Conservation (phyloP, 1,140 invertebrate genomes). For the Manduca sexta region DNA sequence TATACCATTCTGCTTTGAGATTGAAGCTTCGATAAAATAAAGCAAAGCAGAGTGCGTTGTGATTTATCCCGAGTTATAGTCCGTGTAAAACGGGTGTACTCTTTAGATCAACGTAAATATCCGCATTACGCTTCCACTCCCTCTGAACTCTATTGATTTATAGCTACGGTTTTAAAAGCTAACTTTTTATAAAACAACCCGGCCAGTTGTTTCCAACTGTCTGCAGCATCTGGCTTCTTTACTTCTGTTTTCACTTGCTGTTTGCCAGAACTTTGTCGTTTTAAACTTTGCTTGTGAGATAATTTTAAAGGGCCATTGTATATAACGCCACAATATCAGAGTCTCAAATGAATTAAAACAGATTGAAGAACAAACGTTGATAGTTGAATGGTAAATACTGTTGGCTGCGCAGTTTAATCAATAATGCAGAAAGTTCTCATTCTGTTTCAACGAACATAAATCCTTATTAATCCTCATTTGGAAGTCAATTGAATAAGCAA, state of each 20-base stretch:
- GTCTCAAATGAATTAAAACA: slow-evolving; percentile 1
- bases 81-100: slow-evolving; percentile 28
- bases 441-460: slow-evolving; percentile 39
- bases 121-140: slow-evolving; percentile 47
- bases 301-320: slow-evolving; percentile 17
- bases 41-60: slow-evolving; percentile 37
- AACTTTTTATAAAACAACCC: slow-evolving; percentile 61
- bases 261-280: slow-evolving; percentile 56
- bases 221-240: slow-evolving; percentile 62
- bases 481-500: slow-evolving; percentile 46
- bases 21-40: slow-evolving; percentile 35
- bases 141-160: slow-evolving; percentile 66
- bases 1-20: slow-evolving; percentile 20
- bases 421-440: slow-evolving; percentile 28
- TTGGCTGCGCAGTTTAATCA: slow-evolving; percentile 22
- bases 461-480: slow-evolving; percentile 58
- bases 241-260: slow-evolving; percentile 49
- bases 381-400: slow-evolving; percentile 35
- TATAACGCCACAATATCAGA: too few species aligned
- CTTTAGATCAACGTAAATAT: slow-evolving; percentile 62
- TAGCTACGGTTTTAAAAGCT: slow-evolving; percentile 55
- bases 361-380: slow-evolving; percentile 35
- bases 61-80: slow-evolving; percentile 52
- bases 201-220: slow-evolving; percentile 65
- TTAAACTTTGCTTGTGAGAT: slow-evolving; percentile 41